phyloP scores from a whole-genome alignment of 2,797 vertebrate genomes.

The Atherinosoma microstoma region DNA sequence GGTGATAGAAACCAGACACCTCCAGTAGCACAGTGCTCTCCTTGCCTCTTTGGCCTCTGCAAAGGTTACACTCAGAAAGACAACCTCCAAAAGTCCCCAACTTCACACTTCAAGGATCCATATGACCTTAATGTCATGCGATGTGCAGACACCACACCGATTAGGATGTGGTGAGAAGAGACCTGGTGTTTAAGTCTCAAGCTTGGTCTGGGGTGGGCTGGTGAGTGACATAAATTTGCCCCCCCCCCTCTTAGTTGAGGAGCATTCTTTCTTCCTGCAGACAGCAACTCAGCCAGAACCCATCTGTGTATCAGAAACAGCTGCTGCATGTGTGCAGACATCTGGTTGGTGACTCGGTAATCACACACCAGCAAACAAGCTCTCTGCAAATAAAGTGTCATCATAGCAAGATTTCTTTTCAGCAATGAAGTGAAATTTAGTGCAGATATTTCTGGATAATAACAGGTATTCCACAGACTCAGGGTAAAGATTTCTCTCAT shows the following conservation, averaged over 20 bases:
- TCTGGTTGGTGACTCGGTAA: constrained; percentile 62
- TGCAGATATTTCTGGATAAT: background rate
- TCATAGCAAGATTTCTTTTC: constrained; percentile 12
- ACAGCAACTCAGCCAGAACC: constrained; percentile 53
- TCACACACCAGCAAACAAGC: constrained; percentile 38
- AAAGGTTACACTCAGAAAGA: constrained; percentile 39
- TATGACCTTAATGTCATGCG: constrained; percentile 55
- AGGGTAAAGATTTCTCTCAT: background rate
- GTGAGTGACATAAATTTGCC: constrained; percentile 49
- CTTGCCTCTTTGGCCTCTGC: constrained; percentile 45
- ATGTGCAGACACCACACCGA: constrained; percentile 44
- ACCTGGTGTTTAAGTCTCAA: constrained; percentile 26
- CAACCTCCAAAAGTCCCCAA: constrained; percentile 52
- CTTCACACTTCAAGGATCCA: constrained; percentile 50
- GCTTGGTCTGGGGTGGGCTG: constrained; percentile 36
- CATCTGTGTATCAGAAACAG: constrained; percentile 72
- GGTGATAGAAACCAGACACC: constrained; percentile 71
- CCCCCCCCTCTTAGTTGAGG: constrained; percentile 26
- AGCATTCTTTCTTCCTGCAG: constrained; percentile 59
- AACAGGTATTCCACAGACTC: background rate
- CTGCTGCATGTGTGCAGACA: constrained; percentile 65
- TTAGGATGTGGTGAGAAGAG: constrained; percentile 21
- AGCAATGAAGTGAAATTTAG: background rate
- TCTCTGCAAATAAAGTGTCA: constrained; percentile 29
- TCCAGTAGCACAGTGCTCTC: constrained; percentile 57